Conservation (phyloP, 2,113 vertebrate species). For the Emydura subglobosa region DNA sequence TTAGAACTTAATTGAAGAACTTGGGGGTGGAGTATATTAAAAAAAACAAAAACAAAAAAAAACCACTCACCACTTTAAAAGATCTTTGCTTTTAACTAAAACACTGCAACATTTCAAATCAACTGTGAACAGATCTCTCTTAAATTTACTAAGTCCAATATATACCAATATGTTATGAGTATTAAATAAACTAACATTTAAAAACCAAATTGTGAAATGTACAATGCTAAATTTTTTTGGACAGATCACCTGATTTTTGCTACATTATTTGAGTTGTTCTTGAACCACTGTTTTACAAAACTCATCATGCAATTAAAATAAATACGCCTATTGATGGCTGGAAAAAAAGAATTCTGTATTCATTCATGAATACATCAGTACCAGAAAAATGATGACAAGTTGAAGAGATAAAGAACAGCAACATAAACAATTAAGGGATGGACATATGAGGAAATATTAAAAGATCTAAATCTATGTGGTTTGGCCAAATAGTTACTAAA, state of each 20-base stretch:
- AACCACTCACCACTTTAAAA: not conserved
- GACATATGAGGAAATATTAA: not conserved
- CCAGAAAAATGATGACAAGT: not conserved
- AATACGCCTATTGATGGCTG: not conserved
- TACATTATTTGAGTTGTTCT: not conserved
- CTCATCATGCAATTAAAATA: not conserved
- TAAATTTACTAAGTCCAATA: not conserved
- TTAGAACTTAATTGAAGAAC: constrained; percentile 16
- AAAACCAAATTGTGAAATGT: constrained; percentile 1
- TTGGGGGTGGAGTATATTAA: not conserved
- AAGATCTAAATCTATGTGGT: not conserved
- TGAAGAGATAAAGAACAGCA: not conserved
- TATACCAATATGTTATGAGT: not conserved
- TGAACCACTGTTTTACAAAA: not conserved
- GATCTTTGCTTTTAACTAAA: not conserved
- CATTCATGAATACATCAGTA: constrained; percentile 8
- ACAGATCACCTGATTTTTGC: not conserved
- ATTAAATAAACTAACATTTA: not conserved
- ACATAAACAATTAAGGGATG: not conserved
- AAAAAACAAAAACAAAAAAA: not conserved
- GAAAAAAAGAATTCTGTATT: not conserved
- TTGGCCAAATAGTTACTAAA: not conserved
- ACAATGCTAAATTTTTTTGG: not conserved
- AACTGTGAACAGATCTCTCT: not conserved
- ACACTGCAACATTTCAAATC: constrained; percentile 35